A percentile compares a stretch with the other conserved stretches of the same genome.
phyloP scores from a whole-genome alignment of 2,888 invertebrate genomes.

The Drosophila nr. medialis region DNA sequence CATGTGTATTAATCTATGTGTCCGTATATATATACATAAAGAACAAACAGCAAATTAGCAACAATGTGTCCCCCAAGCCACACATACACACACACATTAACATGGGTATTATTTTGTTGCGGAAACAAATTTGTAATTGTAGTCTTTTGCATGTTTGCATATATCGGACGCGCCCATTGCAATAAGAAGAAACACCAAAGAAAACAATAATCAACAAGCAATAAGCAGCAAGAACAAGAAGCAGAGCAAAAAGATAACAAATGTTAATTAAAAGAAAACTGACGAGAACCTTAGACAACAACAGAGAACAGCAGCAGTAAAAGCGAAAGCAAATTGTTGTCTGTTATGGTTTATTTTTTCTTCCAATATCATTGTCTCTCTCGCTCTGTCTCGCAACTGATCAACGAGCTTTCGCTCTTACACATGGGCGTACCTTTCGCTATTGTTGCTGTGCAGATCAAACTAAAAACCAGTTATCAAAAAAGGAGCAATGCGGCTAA shows the following conservation, averaged over 20 bases:
- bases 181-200: conserved; percentile 13
- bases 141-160: conserved; percentile 62
- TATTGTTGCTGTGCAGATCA: conserved; percentile 23
- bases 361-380: conserved; percentile 23
- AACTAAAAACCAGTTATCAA: conserved; percentile 48
- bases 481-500: conserved; percentile 30
- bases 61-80: conserved; percentile 21
- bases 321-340: conserved; percentile 40
- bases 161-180: conserved; percentile 47
- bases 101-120: conserved; percentile 26
- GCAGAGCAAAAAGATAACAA: conserved; percentile 40
- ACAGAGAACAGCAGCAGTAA: conserved; percentile 47
- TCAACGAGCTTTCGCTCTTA: conserved; percentile 50
- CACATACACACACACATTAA: not conserved
- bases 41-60: conserved; percentile 21
- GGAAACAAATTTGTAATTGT: conserved; percentile 37
- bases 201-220: conserved; percentile 25
- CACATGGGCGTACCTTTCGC: conserved; percentile 26
- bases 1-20: not conserved
- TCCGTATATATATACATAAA: not conserved
- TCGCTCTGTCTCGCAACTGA: conserved; percentile 16
- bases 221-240: conserved; percentile 22
- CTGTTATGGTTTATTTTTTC: conserved; percentile 49
- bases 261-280: conserved; percentile 40
- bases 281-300: conserved; percentile 66